Base-by-base conservation (phyloP, 2,113 vertebrate species). In the Crotalus tigris region DNA sequence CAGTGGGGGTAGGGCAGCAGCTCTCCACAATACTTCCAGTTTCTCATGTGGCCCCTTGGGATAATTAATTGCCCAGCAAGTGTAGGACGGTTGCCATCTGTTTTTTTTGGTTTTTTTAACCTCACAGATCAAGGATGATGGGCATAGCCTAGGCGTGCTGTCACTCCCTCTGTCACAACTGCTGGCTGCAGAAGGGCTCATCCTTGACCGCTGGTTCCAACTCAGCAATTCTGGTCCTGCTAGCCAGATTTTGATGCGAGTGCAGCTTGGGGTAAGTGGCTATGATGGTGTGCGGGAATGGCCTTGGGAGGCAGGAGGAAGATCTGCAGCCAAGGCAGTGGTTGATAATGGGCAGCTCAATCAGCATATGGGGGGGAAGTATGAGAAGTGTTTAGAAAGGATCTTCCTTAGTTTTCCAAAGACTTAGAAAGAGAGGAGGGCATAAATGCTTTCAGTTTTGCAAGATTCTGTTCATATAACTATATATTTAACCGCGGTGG, bases 241-340 rank as follows among this genome's bases (percentile, higher is more conserved):
- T 96, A 98, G 97, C 93, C 98, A 99, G 96, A 96, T 99, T 94
- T 96, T 99, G 1, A 95, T 99, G 95, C 98, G 98, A 96, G 98
- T 96, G 11, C 97, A 98, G 54, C 97, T 99, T 19, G 98, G 98
- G 98, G 99, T 99, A 94, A 95, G 97, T 96, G 55, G 26, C 3
- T 44, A 33, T 9, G 75, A 44, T 8, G 75, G 75, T 19, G 2
- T 39, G 33, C 1, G 6, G 33, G 17, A 81, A 44, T 21, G 75
- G 17, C 75, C 75, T 81, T 81, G 75, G 33, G 75, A 81, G 33
- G 17, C 33, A 81, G 75, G 75, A 81, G 75, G 69, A 81, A 81
- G 69, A 81, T 6, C 29, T 5, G n/a, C n/a, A 17, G n/a, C n/a
- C 33, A 19, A 3, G n/a, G 69, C 33, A 81, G 3, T 8, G 1